Evolutionary conservation across 2,888 invertebrate genomes (phyloP).

Genomic region (Drosophila robusta): DNA sequence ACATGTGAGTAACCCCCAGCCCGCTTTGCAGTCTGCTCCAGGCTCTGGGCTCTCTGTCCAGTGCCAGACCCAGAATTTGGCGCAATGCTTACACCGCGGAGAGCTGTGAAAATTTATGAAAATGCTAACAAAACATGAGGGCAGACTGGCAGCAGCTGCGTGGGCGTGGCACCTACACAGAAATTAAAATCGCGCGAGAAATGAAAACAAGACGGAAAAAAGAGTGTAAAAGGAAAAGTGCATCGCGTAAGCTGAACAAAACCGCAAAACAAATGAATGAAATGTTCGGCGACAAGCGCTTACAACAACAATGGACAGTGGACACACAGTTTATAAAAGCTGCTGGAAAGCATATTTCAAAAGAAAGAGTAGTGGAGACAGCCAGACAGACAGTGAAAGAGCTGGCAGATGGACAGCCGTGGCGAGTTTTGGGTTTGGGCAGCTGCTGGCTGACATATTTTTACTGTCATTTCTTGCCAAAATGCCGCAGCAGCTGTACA

Average conservation of each 20-base stretch:
- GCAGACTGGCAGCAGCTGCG: neutral
- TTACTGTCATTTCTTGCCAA: constrained; percentile 64
- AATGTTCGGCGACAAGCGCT: constrained; percentile 60
- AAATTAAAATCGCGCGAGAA: constrained; percentile 63
- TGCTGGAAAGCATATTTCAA: constrained; percentile 57
- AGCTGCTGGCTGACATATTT: constrained; percentile 69
- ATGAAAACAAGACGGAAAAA: constrained; percentile 12
- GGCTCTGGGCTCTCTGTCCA: neutral
- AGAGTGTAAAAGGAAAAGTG: constrained; percentile 33
- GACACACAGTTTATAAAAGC: constrained; percentile 62
- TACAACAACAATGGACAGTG: constrained; percentile 30
- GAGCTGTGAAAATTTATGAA: constrained; percentile 57
- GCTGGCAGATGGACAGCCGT: constrained; percentile 40
- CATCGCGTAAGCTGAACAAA: constrained; percentile 62
- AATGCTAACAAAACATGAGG: constrained; percentile 58
- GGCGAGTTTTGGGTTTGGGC: constrained; percentile 7
- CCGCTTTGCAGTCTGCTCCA: constrained; percentile 32
- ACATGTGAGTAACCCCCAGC: constrained; percentile 9
- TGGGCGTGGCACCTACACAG: constrained; percentile 49
- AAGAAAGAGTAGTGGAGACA: constrained; percentile 10
- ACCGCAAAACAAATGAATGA: constrained; percentile 76
- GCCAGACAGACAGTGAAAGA: constrained; percentile 1
- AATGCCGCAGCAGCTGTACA: constrained; percentile 42
- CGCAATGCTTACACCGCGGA: neutral
- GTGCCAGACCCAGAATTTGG: constrained; percentile 36